Conservation (phyloP, 2,113 vertebrate genomes). For the Isurus oxyrinchus region DNA sequence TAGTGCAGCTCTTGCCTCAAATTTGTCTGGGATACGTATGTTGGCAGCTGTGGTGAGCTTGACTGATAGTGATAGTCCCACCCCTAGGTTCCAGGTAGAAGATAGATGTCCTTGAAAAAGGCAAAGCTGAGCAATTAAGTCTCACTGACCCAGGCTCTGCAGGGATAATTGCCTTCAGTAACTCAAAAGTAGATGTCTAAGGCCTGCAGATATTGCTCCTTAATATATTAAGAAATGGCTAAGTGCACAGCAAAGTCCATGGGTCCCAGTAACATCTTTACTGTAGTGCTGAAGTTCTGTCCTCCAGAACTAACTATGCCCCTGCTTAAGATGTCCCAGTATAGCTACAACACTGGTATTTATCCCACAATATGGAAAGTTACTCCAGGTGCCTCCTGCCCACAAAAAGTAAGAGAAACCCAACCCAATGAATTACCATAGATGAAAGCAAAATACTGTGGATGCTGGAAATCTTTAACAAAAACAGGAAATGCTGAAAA, state of each 20-base stretch:
- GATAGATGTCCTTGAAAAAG: no score
- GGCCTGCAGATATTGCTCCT: neutral
- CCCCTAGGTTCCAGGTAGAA: neutral
- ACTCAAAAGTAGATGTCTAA: neutral
- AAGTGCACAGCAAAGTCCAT: neutral
- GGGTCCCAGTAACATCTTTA: neutral
- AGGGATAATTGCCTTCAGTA: neutral
- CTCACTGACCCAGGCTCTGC: neutral
- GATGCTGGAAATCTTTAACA: no score
- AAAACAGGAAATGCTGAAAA: no score
- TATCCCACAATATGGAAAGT: neutral
- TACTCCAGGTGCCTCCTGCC: neutral
- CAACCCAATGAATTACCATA: neutral
- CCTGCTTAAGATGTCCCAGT: neutral
- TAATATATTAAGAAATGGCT: neutral
- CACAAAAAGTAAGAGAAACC: neutral
- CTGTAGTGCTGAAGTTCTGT: neutral
- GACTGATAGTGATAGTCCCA: neutral
- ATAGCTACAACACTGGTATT: neutral
- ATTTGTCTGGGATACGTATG: neutral
- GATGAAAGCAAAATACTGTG: no score
- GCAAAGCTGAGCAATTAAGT: neutral
- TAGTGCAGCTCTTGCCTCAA: no score
- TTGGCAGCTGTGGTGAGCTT: neutral
- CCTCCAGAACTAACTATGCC: neutral